A percentile compares a stretch with the other conserved stretches of the same genome.
Conservation (phyloP, 1,140 invertebrate genomes). For the Monochamus saltuarius region DNA sequence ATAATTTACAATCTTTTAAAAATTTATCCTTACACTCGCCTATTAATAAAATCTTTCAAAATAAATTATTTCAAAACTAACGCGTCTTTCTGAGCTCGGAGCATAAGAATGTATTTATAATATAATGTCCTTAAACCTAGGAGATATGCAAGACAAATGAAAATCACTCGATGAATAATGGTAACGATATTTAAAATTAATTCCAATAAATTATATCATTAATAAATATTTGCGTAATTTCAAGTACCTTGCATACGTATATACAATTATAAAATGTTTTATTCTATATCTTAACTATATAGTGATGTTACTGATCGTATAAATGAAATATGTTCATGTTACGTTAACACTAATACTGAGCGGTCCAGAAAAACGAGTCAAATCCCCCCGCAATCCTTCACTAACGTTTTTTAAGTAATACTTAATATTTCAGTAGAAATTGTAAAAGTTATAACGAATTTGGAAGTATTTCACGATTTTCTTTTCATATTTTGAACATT, state of each 20-base stretch:
- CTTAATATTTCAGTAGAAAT: no score
- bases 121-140: constrained; percentile 8
- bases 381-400: neutral
- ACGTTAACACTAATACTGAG: constrained; percentile 26
- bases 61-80: constrained; percentile 6
- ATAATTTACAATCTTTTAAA: constrained; percentile 33
- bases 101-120: constrained; percentile 16
- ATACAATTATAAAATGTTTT: constrained; percentile 26
- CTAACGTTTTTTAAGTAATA: no score
- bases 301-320: constrained; percentile 11
- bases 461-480: no score
- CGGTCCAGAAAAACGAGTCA: constrained; percentile 5
- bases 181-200: constrained; percentile 25
- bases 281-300: constrained; percentile 16
- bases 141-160: constrained; percentile 10
- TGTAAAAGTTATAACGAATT: no score
- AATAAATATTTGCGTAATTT: constrained; percentile 21
- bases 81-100: constrained; percentile 5
- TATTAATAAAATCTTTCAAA: constrained; percentile 16
- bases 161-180: constrained; percentile 15
- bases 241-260: constrained; percentile 25
- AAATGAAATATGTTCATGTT: constrained; percentile 29
- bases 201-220: constrained; percentile 27
- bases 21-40: constrained; percentile 22
- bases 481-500: no score